A percentile compares a stretch with the other conserved stretches of the same genome.
Conservation (phyloP, 2,113 vertebrate genomes). For the Glaucidium brasilianum region DNA sequence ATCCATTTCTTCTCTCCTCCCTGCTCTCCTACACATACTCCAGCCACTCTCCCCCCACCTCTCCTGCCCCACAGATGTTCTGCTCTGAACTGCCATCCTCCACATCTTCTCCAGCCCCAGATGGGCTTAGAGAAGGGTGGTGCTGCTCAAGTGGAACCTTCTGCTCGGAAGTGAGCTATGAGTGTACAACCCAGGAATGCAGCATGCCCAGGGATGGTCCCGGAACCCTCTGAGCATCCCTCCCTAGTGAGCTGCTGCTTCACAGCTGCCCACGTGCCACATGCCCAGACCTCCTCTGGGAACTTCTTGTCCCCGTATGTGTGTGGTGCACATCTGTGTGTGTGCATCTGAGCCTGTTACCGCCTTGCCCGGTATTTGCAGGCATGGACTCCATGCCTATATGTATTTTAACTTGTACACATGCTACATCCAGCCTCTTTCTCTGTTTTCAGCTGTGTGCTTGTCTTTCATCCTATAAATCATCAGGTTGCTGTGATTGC, state of each 20-base stretch:
- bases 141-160: not conserved
- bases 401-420: not conserved
- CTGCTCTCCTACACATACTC: not conserved
- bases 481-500: not conserved
- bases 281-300: not conserved
- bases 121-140: not conserved
- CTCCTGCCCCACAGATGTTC: not conserved
- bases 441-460: not conserved
- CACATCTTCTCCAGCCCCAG: not conserved
- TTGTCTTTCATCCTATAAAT: not conserved
- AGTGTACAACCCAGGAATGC: not conserved
- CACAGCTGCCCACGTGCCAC: not conserved
- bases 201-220: accelerated
- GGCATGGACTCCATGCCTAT: not conserved
- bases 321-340: not conserved
- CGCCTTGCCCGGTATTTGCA: not conserved
- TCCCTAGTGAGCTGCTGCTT: not conserved
- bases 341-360: not conserved
- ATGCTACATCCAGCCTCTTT: not conserved
- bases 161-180: not conserved
- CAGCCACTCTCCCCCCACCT: not conserved
- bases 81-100: not conserved
- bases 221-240: not conserved
- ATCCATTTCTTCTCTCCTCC: not conserved
- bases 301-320: not conserved